Conservation (phyloP, 2,113 vertebrate species). For the Tinamus guttatus region DNA sequence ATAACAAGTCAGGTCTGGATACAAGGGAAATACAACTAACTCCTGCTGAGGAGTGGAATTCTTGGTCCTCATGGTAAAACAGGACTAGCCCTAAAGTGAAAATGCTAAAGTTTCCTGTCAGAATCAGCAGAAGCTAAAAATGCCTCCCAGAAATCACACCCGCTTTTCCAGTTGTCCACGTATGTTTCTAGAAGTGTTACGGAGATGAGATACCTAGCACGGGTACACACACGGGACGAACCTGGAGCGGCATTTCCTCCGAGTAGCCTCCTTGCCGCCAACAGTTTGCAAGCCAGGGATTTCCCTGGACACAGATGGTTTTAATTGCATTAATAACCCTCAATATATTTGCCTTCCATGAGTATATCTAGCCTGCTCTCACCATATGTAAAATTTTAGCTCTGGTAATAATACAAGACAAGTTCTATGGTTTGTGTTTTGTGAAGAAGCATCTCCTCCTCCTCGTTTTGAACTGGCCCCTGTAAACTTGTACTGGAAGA, state of each 20-base stretch:
- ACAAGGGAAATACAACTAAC: background rate
- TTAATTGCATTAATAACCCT: slow-evolving; percentile 36
- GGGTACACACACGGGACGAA: background rate
- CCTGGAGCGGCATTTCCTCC: background rate
- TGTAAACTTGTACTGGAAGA: background rate
- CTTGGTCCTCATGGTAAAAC: background rate
- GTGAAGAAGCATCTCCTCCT: background rate
- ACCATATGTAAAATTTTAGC: background rate
- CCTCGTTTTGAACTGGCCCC: background rate
- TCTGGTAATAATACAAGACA: background rate
- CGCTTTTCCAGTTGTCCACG: background rate
- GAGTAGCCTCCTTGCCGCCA: background rate
- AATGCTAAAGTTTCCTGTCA: background rate
- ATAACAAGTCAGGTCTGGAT: background rate
- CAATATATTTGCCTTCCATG: background rate
- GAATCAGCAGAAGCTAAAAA: background rate
- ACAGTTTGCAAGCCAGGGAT: background rate
- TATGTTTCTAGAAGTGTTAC: background rate
- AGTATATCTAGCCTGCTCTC: background rate
- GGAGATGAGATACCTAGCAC: background rate
- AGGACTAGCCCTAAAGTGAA: background rate
- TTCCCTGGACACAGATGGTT: slow-evolving; percentile 18
- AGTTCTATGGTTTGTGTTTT: background rate
- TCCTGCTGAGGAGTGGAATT: background rate
- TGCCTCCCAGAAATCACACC: background rate